Percentiles rank a stretch among this genome's conserved stretches.
phyloP scores from a whole-genome alignment of 2,797 vertebrate species.

The Crocidura indochinensis region DNA sequence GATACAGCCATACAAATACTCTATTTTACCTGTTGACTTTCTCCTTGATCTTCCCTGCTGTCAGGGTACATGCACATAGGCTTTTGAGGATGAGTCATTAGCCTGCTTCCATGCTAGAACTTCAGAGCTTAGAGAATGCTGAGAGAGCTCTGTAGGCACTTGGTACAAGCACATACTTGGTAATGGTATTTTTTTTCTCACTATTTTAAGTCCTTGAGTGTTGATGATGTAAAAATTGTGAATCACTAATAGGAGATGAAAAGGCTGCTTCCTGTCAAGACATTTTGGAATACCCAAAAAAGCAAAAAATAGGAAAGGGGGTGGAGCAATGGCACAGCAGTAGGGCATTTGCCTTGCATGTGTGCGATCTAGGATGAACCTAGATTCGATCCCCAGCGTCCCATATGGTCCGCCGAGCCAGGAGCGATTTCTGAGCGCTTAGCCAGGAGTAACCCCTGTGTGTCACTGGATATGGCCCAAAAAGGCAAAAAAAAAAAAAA shows the following conservation, averaged over 20 bases:
- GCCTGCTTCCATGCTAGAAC: neutral
- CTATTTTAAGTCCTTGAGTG: neutral
- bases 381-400: too few relatives aligned
- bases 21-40: neutral
- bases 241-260: neutral
- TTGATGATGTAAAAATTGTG: constrained; percentile 17
- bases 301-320: too few relatives aligned
- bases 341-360: too few relatives aligned
- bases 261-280: neutral
- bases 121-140: neutral
- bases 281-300: too few relatives aligned
- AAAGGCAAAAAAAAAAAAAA: neutral
- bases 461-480: too few relatives aligned
- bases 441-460: too few relatives aligned
- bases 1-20: neutral
- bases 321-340: too few relatives aligned
- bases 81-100: neutral
- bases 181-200: neutral
- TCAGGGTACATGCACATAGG: neutral
- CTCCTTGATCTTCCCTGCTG: neutral
- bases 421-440: too few relatives aligned
- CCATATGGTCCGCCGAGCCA: too few relatives aligned
- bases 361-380: too few relatives aligned
- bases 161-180: neutral
- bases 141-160: neutral